Percentiles rank a stretch among this genome's conserved stretches.
Conservation (phyloP, 1,140 invertebrate species). For the Choristoneura fumiferana region DNA sequence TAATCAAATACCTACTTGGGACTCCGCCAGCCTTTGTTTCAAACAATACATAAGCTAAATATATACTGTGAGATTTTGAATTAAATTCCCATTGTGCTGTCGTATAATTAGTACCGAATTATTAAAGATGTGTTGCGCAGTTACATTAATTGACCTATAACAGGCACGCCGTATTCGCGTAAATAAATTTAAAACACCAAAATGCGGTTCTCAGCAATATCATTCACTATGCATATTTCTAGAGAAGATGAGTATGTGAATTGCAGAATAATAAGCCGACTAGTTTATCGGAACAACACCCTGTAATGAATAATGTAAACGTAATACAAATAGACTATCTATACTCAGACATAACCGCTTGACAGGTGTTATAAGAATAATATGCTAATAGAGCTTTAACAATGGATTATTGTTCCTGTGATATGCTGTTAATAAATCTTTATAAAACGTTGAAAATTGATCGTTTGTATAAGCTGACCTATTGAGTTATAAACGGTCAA, state of each 20-base stretch:
- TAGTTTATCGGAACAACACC: neutral
- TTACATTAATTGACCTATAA: neutral
- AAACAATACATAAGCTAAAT: too few relatives aligned
- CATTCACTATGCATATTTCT: too few relatives aligned
- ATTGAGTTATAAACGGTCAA: neutral
- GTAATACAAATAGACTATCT: neutral
- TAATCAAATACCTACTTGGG: too few relatives aligned
- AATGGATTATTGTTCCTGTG: neutral
- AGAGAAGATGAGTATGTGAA: too few relatives aligned
- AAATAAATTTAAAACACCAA: too few relatives aligned
- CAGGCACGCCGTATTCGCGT: too few relatives aligned
- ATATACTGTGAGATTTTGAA: neutral
- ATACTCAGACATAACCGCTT: neutral
- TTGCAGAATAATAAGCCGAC: too few relatives aligned
- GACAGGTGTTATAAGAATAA: conserved; percentile 6
- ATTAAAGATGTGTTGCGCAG: neutral
- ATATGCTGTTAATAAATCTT: neutral
- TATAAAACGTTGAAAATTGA: neutral
- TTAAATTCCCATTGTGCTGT: neutral
- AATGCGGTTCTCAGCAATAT: too few relatives aligned
- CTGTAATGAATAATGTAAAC: neutral
- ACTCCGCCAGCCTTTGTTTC: too few relatives aligned
- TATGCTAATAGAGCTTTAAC: neutral
- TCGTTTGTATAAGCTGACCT: neutral
- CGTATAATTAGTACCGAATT: conserved; percentile 8